Conservation (phyloP, 2,113 vertebrate genomes). For the Paraplagusia blochii region DNA sequence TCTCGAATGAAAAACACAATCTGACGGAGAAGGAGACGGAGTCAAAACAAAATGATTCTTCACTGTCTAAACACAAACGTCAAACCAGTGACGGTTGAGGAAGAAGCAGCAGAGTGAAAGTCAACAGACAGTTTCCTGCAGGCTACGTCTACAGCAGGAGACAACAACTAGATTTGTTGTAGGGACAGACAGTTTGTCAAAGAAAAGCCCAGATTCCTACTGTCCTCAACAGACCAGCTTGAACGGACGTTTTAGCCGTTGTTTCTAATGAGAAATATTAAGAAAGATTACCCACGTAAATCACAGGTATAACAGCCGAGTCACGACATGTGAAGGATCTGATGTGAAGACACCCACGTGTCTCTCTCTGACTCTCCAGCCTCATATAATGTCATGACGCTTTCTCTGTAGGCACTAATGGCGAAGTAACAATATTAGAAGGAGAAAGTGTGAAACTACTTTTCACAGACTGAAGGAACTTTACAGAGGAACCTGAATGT, state of each 20-base stretch:
- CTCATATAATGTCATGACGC: constrained; percentile 27
- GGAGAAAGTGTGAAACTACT: background rate
- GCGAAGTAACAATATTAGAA: constrained; percentile 11
- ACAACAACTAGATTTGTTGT: no score
- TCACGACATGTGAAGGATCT: constrained; percentile 30
- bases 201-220: no score
- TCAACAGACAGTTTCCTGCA: no score
- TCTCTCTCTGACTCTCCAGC: constrained; percentile 2
- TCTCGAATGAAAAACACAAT: background rate
- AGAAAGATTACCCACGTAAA: no score
- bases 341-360: constrained; percentile 39
- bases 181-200: no score
- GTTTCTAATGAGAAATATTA: no score
- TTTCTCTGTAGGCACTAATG: constrained; percentile 25
- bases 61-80: constrained; percentile 12
- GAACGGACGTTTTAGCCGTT: no score
- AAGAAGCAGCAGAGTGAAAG: no score
- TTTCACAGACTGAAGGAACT: background rate
- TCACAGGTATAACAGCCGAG: constrained; percentile 42
- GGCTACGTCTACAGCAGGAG: no score
- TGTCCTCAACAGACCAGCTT: no score
- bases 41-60: background rate
- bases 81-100: background rate
- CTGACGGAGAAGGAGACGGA: constrained; percentile 4
- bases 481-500: no score